Conservation (phyloP, 2,113 vertebrate species). For the Xenotilapia flavipinnis region DNA sequence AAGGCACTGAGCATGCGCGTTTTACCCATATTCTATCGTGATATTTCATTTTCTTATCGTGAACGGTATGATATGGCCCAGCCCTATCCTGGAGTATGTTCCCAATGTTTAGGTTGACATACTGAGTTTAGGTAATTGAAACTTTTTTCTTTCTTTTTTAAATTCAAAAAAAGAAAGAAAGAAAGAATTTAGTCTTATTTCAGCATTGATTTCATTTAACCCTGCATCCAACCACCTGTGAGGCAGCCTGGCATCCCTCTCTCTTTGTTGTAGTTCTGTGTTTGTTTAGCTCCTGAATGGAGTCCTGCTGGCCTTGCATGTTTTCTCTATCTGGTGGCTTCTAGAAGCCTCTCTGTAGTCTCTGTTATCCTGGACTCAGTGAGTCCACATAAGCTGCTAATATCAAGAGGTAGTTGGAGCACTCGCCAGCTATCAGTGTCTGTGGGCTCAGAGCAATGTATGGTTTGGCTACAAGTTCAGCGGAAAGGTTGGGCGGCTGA, state of each 20-base stretch:
- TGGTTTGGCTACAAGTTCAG: conserved; percentile 38
- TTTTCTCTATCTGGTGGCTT: conserved; percentile 51
- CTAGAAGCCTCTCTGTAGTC: conserved; percentile 53
- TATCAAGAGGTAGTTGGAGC: conserved; percentile 27
- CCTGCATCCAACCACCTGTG: conserved; percentile 26
- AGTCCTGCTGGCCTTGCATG: conserved; percentile 57
- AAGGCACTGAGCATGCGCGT: not conserved
- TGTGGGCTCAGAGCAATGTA: not conserved
- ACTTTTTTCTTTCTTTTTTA: accelerated
- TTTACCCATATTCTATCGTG: not conserved
- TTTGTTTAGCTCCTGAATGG: conserved; percentile 57
- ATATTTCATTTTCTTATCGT: not conserved
- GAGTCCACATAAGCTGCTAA: conserved; percentile 22
- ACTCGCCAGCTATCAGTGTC: conserved; percentile 11
- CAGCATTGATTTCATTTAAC: not conserved
- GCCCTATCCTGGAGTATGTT: not conserved
- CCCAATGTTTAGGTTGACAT: not conserved
- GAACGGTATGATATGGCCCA: not conserved
- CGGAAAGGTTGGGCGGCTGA: conserved; percentile 60
- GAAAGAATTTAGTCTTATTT: not conserved
- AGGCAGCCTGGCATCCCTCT: conserved; percentile 8
- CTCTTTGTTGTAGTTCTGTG: conserved; percentile 47
- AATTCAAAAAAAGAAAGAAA: accelerated
- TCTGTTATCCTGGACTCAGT: conserved; percentile 30
- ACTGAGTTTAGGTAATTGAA: not conserved